Evolutionary conservation across 92 coral and sea anemone species (phyloP).

Genomic region (Virgularia gustaviana): DNA sequence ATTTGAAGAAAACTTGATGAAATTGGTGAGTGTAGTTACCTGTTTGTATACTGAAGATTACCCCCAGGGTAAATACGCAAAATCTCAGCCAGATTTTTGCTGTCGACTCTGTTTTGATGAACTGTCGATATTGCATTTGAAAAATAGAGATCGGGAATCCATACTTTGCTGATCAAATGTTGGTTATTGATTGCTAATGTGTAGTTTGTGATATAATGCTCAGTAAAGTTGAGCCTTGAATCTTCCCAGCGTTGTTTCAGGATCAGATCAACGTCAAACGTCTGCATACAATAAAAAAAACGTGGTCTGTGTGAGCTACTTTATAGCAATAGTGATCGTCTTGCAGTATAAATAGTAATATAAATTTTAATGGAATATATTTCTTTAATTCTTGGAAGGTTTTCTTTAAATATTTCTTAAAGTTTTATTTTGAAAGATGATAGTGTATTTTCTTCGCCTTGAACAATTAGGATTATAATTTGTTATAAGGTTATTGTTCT

Average conservation of each 20-base stretch:
- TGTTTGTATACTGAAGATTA: slow-evolving; percentile 21
- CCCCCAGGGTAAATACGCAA: slow-evolving; percentile 25
- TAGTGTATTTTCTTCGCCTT: too few relatives aligned
- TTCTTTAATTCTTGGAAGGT: too few relatives aligned
- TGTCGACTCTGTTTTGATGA: slow-evolving; percentile 19
- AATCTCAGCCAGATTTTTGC: slow-evolving; percentile 19
- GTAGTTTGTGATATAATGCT: slow-evolving; percentile 16
- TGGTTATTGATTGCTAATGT: slow-evolving; percentile 7
- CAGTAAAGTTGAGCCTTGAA: slow-evolving; percentile 19
- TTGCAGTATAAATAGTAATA: too few relatives aligned
- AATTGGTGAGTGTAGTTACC: too few relatives aligned
- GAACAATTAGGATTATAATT: too few relatives aligned
- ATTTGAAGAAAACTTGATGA: too few relatives aligned
- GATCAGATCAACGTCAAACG: slow-evolving; percentile 20
- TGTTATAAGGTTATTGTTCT: too few relatives aligned
- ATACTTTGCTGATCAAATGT: slow-evolving; percentile 5
- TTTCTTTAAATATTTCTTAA: too few relatives aligned
- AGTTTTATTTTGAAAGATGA: too few relatives aligned
- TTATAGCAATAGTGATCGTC: too few relatives aligned
- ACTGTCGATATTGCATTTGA: slow-evolving; percentile 26
- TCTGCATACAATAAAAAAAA: background rate
- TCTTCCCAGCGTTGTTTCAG: slow-evolving; percentile 16
- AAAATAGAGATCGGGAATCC: slow-evolving; percentile 26
- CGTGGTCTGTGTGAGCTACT: too few relatives aligned
- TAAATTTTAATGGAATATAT: too few relatives aligned